Evolutionary conservation across 92 coral and sea anemone genomes (phyloP).

Genomic region (Epizoanthus ramosus): DNA sequence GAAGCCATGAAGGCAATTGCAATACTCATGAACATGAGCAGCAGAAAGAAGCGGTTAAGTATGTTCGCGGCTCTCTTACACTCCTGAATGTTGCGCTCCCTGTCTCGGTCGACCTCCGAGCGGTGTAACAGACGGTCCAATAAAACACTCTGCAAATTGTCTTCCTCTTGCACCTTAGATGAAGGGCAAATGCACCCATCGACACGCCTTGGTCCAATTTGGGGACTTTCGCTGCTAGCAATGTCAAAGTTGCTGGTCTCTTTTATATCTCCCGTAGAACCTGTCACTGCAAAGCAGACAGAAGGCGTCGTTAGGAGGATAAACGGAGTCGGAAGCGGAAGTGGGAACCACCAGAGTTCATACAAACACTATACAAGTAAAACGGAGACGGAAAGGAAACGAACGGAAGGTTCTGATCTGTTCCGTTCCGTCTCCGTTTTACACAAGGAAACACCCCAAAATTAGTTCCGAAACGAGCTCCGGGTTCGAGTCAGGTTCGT

Average conservation of each 20-base stretch:
- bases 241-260: not conserved
- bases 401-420: no score
- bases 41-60: constrained; percentile 71
- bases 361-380: no score
- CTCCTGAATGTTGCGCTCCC: constrained; percentile 63
- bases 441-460: no score
- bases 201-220: not conserved
- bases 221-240: not conserved
- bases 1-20: constrained; percentile 60
- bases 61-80: constrained; percentile 88
- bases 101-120: constrained; percentile 48
- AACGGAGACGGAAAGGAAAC: no score
- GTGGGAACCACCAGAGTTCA: no score
- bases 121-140: constrained; percentile 27
- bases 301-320: not conserved
- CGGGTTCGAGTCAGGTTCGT: no score
- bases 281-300: not conserved
- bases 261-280: not conserved
- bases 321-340: no score
- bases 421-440: no score
- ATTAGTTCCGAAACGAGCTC: no score
- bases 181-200: not conserved
- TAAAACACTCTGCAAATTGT: not conserved
- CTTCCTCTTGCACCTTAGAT: not conserved
- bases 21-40: constrained; percentile 72